Evolutionary conservation across 35 echinoderm and acorn worm genomes (phyloP).

Genomic region (Apostichopus parvimensis): DNA sequence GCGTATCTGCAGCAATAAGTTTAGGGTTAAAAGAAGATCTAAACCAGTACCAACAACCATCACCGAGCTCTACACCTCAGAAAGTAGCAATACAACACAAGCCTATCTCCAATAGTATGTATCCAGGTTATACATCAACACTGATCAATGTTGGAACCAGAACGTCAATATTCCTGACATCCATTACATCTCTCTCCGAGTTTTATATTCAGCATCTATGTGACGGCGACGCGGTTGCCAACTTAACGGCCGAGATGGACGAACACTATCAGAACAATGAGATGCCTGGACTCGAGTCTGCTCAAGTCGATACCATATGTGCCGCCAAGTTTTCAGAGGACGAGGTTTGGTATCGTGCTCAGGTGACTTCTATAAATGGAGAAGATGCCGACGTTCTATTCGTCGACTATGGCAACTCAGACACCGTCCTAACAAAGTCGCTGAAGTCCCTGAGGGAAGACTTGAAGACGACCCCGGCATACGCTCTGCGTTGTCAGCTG

Average conservation of each 20-base stretch:
- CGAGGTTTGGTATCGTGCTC: constrained; percentile 82
- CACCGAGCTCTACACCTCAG: background rate
- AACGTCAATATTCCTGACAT: constrained; percentile 11
- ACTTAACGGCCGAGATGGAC: constrained; percentile 60
- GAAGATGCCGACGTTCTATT: constrained; percentile 46
- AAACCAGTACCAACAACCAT: background rate
- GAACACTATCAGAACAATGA: constrained; percentile 23
- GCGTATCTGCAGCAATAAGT: background rate
- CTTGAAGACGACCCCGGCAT: background rate
- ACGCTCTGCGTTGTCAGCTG: constrained; percentile 28
- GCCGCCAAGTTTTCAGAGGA: constrained; percentile 80
- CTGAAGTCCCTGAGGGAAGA: constrained; percentile 44
- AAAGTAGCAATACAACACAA: background rate
- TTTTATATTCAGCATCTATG: constrained; percentile 17
- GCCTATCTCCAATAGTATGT: constrained; percentile 23
- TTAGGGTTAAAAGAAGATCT: constrained; percentile 37
- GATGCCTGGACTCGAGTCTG: background rate
- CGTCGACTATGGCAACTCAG: constrained; percentile 87
- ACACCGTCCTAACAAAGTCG: constrained; percentile 30
- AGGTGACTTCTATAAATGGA: background rate
- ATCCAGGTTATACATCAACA: constrained; percentile 15
- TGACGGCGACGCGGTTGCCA: constrained; percentile 25
- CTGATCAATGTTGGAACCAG: background rate
- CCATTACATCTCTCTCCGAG: constrained; percentile 17
- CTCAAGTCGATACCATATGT: constrained; percentile 54